phyloP scores from a whole-genome alignment of 2,888 invertebrate genomes.

The Tillus elongatus region DNA sequence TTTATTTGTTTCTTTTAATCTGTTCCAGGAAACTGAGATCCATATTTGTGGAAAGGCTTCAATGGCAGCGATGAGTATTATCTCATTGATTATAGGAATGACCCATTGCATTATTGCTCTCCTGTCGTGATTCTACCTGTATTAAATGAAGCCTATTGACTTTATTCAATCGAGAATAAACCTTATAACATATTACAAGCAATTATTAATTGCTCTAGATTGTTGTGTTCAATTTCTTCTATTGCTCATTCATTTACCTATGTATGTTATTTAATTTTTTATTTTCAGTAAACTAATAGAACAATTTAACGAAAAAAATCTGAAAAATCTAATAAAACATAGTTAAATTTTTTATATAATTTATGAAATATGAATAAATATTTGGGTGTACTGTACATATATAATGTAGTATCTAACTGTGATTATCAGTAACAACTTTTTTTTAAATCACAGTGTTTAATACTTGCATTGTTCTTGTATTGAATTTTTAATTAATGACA shows the following conservation, averaged over 20 bases:
- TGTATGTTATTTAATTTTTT: too few relatives aligned
- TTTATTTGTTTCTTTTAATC: conserved; percentile 13
- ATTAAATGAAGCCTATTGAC: neutral
- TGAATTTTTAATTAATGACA: too few relatives aligned
- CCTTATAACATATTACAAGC: too few relatives aligned
- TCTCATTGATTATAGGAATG: conserved; percentile 25
- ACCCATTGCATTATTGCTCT: conserved; percentile 27
- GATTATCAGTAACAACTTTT: conserved; percentile 9
- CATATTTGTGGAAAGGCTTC: conserved; percentile 50
- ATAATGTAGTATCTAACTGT: conserved; percentile 26
- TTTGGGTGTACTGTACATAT: conserved; percentile 31
- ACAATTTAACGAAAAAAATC: too few relatives aligned
- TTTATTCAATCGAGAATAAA: too few relatives aligned
- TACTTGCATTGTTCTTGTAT: too few relatives aligned
- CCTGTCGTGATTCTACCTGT: conserved; percentile 32
- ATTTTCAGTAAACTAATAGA: too few relatives aligned
- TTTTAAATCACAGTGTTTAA: neutral
- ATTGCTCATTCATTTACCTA: neutral
- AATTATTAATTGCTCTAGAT: too few relatives aligned
- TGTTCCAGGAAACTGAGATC: conserved; percentile 55
- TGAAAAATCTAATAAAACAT: conserved; percentile 28
- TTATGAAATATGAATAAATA: conserved; percentile 36
- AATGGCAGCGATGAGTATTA: conserved; percentile 21
- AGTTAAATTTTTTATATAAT: conserved; percentile 40
- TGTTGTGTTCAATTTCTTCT: too few relatives aligned